Conservation (phyloP, 2,797 vertebrate species). For the Gouania willdenowi region DNA sequence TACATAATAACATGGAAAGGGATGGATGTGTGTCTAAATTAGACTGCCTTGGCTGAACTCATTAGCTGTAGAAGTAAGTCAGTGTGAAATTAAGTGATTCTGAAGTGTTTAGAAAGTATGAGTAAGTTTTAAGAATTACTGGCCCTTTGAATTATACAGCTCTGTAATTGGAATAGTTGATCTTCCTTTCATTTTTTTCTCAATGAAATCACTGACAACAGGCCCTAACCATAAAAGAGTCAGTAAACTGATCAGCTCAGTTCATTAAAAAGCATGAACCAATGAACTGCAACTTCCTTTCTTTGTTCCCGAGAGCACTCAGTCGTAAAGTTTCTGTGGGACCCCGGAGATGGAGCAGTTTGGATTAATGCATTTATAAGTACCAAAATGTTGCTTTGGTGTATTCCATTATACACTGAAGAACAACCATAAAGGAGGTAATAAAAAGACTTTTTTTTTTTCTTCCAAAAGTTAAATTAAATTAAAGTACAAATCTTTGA, state of each 20-base stretch:
- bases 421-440: conserved; percentile 3
- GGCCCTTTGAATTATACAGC: no score
- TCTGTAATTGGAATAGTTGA: no score
- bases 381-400: conserved; percentile 12
- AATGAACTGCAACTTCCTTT: no score
- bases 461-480: no score
- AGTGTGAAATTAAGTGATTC: conserved; percentile 1
- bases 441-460: conserved; percentile 11
- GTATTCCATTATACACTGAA: conserved; percentile 7
- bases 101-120: conserved; percentile 5
- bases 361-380: conserved; percentile 17
- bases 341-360: not conserved
- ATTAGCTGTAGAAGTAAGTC: not conserved
- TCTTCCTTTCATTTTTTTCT: no score
- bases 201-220: no score
- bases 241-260: no score
- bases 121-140: not conserved
- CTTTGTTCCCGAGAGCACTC: conserved; percentile 1
- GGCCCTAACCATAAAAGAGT: no score
- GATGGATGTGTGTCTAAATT: no score
- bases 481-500: conserved; percentile 12
- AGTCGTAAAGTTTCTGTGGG: conserved; percentile 2
- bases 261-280: no score
- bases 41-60: no score
- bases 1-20: no score